Percentiles rank a stretch among this genome's conserved stretches.
These are phyloP conservation scores for Athene cunicularia DNA, from an alignment of 2,113 vertebrate genomes.

Conservation along the genomic window DNA sequence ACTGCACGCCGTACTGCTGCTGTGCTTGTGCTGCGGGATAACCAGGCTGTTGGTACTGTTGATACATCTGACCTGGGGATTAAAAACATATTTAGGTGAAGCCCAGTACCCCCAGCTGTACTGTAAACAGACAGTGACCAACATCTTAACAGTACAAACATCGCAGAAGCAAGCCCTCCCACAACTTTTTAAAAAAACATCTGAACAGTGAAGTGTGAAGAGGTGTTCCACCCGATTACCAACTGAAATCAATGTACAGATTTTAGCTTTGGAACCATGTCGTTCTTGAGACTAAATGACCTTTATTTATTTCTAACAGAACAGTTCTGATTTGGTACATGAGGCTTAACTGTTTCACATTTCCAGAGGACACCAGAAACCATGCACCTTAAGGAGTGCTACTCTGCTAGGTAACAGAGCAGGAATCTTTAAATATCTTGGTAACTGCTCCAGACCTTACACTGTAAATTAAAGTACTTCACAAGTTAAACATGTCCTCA, in stretches of 20 bases:
- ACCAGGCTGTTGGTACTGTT: constrained; percentile 92
- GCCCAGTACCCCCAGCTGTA: neutral
- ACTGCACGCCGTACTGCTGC: constrained; percentile 92
- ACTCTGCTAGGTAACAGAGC: neutral
- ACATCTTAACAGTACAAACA: neutral
- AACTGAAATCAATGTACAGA: neutral
- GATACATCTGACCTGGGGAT: constrained; percentile 91
- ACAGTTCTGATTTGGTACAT: accelerated
- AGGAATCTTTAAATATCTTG: neutral
- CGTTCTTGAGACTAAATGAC: neutral
- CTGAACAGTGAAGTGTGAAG: neutral
- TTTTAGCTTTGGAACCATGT: neutral
- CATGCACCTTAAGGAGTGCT: neutral
- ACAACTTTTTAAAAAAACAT: neutral
- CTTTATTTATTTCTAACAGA: neutral
- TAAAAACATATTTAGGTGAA: neutral
- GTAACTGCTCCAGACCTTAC: neutral
- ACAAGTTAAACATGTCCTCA: neutral
- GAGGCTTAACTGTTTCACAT: neutral
- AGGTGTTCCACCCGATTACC: neutral
- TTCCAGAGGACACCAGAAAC: neutral
- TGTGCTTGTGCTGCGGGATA: constrained; percentile 85
- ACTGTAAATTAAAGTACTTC: neutral
- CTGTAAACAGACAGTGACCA: neutral
- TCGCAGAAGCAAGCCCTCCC: neutral